Percentiles rank a stretch among this genome's conserved stretches.
These are phyloP conservation scores for Lagocephalus sceleratus DNA, from an alignment of 2,797 vertebrate genomes.

Conservation along the genomic window DNA sequence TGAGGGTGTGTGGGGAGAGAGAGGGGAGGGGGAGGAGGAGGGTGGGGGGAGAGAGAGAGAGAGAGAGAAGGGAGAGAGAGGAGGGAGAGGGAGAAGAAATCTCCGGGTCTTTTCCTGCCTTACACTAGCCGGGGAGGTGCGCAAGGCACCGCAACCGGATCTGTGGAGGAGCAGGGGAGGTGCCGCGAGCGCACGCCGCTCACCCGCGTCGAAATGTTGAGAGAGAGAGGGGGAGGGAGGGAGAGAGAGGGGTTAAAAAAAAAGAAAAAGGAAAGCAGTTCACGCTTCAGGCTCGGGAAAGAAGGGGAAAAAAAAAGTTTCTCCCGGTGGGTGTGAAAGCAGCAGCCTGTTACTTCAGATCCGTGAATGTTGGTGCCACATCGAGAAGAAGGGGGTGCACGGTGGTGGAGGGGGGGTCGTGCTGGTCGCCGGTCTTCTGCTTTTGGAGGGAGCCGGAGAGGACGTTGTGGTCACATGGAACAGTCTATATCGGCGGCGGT, in stretches of 20 bases:
- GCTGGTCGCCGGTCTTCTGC: slow-evolving; percentile 41
- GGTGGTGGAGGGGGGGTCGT: slow-evolving; percentile 5
- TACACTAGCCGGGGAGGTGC: slow-evolving; percentile 47
- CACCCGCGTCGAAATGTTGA: slow-evolving; percentile 65
- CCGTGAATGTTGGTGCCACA: slow-evolving; percentile 29
- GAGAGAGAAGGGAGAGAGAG: too few relatives aligned
- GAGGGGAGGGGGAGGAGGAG: slow-evolving; percentile 11
- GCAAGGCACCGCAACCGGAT: slow-evolving; percentile 43
- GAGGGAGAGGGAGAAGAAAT: slow-evolving; percentile 15
- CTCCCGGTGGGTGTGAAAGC: slow-evolving; percentile 24
- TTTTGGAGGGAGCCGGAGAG: slow-evolving; percentile 29
- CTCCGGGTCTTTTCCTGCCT: slow-evolving; percentile 45
- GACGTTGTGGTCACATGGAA: slow-evolving; percentile 34
- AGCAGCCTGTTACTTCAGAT: slow-evolving; percentile 48
- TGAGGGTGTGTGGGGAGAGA: too few relatives aligned
- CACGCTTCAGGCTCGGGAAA: slow-evolving; percentile 41
- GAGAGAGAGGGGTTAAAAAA: slow-evolving; percentile 30
- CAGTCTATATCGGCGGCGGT: neutral
- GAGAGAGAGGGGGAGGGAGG: slow-evolving; percentile 38
- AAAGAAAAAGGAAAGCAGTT: neutral
- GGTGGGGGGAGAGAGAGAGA: neutral
- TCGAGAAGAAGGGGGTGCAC: neutral
- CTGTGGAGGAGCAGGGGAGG: slow-evolving; percentile 66
- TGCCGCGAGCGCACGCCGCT: slow-evolving; percentile 55
- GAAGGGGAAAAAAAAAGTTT: too few relatives aligned